A percentile compares a stretch with the other conserved stretches of the same genome.
These are phyloP conservation scores for Phyllotreta cruciferae DNA, from an alignment of 2,888 invertebrate species.

Conservation along the genomic window DNA sequence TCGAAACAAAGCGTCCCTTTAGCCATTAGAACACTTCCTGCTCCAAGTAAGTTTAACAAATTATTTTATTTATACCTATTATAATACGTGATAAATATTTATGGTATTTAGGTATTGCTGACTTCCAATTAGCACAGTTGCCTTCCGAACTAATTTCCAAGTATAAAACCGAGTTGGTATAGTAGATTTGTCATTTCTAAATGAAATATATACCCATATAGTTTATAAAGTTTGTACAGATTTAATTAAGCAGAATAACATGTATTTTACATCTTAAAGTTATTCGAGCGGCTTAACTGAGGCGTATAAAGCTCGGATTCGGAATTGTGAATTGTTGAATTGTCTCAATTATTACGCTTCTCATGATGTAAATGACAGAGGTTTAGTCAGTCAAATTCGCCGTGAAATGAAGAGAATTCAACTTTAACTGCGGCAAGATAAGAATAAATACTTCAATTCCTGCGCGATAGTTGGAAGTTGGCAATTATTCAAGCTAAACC, in stretches of 20 bases:
- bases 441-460: conserved; percentile 1
- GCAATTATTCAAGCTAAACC: no score
- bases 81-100: no score
- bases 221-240: conserved; percentile 12
- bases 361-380: conserved; percentile 19
- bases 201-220: conserved; percentile 5
- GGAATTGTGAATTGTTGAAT: conserved; percentile 17
- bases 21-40: conserved; percentile 60
- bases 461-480: no score
- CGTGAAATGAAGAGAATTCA: conserved; percentile 4
- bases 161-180: not conserved
- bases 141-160: not conserved
- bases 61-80: conserved; percentile 6
- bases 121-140: not conserved
- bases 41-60: conserved; percentile 49
- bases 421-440: conserved; percentile 8
- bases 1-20: conserved; percentile 59
- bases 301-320: conserved; percentile 9
- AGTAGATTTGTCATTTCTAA: conserved; percentile 8
- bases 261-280: conserved; percentile 21
- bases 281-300: conserved; percentile 9
- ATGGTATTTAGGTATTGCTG: not conserved
- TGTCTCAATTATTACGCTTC: conserved; percentile 22
- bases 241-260: conserved; percentile 20
- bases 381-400: conserved; percentile 15